Base-by-base conservation (phyloP, 37 sponge, comb jelly and placozoan genomes). In the Chondrilla cf. caribensis region DNA sequence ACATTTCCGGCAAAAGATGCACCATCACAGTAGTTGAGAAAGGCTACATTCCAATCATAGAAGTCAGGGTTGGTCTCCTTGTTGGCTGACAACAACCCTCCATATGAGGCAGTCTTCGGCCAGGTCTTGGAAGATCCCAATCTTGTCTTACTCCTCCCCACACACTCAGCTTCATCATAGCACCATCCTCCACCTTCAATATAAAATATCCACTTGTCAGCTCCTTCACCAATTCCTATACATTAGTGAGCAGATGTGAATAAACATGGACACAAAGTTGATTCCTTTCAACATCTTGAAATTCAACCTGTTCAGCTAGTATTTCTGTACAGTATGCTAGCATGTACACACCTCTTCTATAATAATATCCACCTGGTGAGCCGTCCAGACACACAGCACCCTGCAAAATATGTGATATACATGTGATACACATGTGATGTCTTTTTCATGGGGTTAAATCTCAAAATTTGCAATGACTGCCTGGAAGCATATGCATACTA, bases 331-430 rank as follows among this genome's bases (percentile, higher is more conserved):
- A n/a, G n/a, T n/a, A 47, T 11, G 11, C 51, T 14, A 6, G 11
- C 51, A 47, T 11, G 11, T 24, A 42, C 76, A 36, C 19, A 73
- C 78, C 79, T 3, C 0, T 24, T 18, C 65, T 25, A 28, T 77
- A 43, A 82, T 88, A 94, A 47, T 86, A 90, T 72, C 95, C 91
- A 54, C 91, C 78, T 19, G 95, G 72, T 37, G 89, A 77, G 18
- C 95, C 95, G 70, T 94, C 95, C 60, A 94, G 84, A 41, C 95
- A 94, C 18, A 94, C 87, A 29, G 95, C 95, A 35, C 92, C 95
- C 86, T 87, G 51, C n/a, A n/a, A n/a, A n/a, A n/a, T n/a, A n/a
- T n/a, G n/a, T n/a, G n/a, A n/a, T n/a, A 19, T 55, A 55, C 57
- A 55, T 19, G 57, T 17, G 57, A 55, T n/a, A n/a, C n/a, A n/a